These are phyloP conservation scores for Cichlasoma orientale DNA, from an alignment of 2,797 vertebrate species.

Conservation along the genomic window DNA sequence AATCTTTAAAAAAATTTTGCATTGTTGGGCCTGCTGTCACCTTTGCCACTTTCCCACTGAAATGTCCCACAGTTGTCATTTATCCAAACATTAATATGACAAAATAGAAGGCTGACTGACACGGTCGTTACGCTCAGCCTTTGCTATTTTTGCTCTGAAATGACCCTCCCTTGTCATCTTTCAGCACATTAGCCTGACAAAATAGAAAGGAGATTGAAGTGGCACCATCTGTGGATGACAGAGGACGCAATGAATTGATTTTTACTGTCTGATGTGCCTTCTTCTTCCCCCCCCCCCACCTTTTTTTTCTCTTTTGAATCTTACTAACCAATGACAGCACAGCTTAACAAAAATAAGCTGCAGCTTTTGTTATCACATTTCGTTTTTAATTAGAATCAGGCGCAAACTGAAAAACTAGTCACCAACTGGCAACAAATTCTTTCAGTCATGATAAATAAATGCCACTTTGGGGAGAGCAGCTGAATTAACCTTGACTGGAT, in stretches of 20 bases:
- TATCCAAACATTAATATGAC: slow-evolving; percentile 58
- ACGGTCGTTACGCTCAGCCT: slow-evolving; percentile 55
- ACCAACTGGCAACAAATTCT: background rate
- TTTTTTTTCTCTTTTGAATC: background rate
- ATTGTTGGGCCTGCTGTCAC: slow-evolving; percentile 39
- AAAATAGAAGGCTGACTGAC: slow-evolving; percentile 61
- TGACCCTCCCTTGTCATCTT: slow-evolving; percentile 73
- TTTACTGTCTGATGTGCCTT: slow-evolving; percentile 58
- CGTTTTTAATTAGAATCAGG: background rate
- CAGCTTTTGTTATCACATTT: background rate
- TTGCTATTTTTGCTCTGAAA: slow-evolving; percentile 67
- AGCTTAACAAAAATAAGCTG: slow-evolving; percentile 22
- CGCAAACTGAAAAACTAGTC: background rate
- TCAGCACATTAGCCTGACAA: slow-evolving; percentile 74
- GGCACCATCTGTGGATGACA: slow-evolving; percentile 71
- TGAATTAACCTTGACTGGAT: slow-evolving; percentile 8
- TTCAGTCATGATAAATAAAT: background rate
- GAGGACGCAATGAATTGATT: slow-evolving; percentile 67
- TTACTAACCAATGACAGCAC: background rate
- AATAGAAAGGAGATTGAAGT: slow-evolving; percentile 72
- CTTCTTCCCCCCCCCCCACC: slow-evolving; percentile 10
- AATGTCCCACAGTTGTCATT: slow-evolving; percentile 62
- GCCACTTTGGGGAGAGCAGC: background rate
- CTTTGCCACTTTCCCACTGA: slow-evolving; percentile 50
- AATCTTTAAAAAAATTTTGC: slow-evolving; percentile 13